Base-by-base conservation (phyloP, 2,797 vertebrate genomes). In the Mus caroli region DNA sequence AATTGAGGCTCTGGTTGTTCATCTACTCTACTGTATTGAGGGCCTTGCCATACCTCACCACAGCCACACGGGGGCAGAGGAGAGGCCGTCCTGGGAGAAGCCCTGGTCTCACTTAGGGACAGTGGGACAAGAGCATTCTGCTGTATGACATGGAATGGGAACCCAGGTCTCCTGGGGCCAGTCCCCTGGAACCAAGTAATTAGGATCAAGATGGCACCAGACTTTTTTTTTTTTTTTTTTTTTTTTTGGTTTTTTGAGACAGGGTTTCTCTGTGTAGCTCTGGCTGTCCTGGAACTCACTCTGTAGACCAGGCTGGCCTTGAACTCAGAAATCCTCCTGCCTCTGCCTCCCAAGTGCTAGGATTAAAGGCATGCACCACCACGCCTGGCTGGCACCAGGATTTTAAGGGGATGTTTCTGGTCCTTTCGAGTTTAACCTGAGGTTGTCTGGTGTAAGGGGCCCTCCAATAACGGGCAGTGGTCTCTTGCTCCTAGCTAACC, bases 51-150 rank as follows among this genome's bases (percentile, higher is more conserved):
- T 96, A 92, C 88, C 88, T 43, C 1, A 0, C 5, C 1, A 8
- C 6, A 10, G 64, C 95, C 94, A 95, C 94, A 54, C 2, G 77
- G 67, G 8, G 94, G 93, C 2, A 43, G 28, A 8, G 37, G 2
- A 4, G 60, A 34, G 28, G 64, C 87, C 4, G 20, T 15, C 54
- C n/a, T 8, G 15, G 19, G 26, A 24, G 37, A 24, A 37, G 22
- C 0, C 28, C 40, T 15, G 17, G 0, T 54, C 73, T 34, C 40
- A 6, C 0, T 37, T 37, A 0, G 69, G 0, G 28, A 17, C 34
- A 19, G 19, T 19, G 1, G 0, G 43, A 13, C 34, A 19, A 5
- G 12, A 17, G 1, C 2, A 3, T 37, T 37, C 46, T 1, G 43
- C 46, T 17, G 26, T 88, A 3, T 3, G 62, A 10, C 31, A 1